Base-by-base conservation (phyloP, 2,113 vertebrate species). In the Asarcornis scutulata region DNA sequence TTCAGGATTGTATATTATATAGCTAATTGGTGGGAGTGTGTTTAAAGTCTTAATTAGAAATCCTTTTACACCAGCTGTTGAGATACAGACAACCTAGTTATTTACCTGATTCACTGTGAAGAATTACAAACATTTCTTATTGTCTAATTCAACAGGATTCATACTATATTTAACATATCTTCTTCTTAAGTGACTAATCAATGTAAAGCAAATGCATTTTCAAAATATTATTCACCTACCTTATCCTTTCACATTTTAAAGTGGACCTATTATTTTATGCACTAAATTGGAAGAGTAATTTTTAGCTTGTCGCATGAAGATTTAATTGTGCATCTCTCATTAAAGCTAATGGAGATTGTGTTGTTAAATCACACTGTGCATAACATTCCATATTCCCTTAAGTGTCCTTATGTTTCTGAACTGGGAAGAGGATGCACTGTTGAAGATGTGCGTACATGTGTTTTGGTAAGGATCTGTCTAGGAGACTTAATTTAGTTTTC, bases 301-400 rank as follows among this genome's bases (percentile, higher is more conserved):
- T 87, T 86, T 83, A 83, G 26, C 59, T 83, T 1, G 7, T 36
- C 80, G 21, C 1, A 3, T 71, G 73, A 87, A 86, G 78, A 96
- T 67, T 91, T 89, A 94, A 92, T 80, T 80, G 36, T 74, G 53
- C 29, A 90, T 36, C 7, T 32, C 81, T 96, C 88, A 59, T 97
- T 93, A 97, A 74, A 89, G 46, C n/a, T 96, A 95, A 95, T 81
- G 76, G 88, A 83, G 46, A 76, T 42, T 80, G 58, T 85, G 86
- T 86, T 68, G 76, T 93, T 96, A 87, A 83, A 95, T 93, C 83
- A 92, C 6, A 18, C 60, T 4, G 0, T 55, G 66, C 11, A 38
- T 75, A 95, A 88, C 66, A 71, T 84, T 95, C 77, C 48, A 36
- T 80, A 93, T 93, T 67, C 85, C 80, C 64, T 95, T 86, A 95